Evolutionary conservation across 2,113 vertebrate genomes (phyloP).

Genomic region (Todiramphus saurophagus): DNA sequence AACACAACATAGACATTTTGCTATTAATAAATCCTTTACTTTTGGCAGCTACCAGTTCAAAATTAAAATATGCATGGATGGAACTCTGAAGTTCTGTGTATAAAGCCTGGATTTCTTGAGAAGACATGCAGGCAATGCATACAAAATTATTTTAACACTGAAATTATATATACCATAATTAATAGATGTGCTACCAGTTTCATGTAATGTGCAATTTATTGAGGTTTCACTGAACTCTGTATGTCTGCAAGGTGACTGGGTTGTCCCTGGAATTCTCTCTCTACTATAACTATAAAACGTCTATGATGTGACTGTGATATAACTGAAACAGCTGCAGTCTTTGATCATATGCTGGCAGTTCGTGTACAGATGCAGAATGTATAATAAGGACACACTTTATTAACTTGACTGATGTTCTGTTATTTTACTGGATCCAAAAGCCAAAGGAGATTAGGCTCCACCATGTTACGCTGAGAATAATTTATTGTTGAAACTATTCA

Average conservation of each 20-base stretch:
- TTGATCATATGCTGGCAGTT: constrained; percentile 30
- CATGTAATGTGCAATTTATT: not conserved
- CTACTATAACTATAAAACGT: not conserved
- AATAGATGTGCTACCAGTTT: not conserved
- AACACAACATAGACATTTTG: not conserved
- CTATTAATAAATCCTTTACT: not conserved
- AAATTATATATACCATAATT: not conserved
- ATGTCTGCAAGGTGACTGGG: not conserved
- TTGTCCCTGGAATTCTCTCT: not conserved
- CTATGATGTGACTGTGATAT: not conserved
- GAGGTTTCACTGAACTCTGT: not conserved
- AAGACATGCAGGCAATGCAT: not conserved
- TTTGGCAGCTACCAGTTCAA: not conserved
- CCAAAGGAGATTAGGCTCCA: not conserved
- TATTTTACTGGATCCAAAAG: constrained; percentile 47
- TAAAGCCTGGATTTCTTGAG: not conserved
- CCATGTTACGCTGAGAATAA: not conserved
- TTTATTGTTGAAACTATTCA: constrained; percentile 33
- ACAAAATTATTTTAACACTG: not conserved
- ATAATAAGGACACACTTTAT: constrained; percentile 52
- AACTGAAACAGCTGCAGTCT: constrained; percentile 36
- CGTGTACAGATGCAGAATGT: constrained; percentile 32
- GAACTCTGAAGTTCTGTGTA: not conserved
- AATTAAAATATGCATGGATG: not conserved
- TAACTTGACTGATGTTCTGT: constrained; percentile 62